Evolutionary conservation across 1,140 invertebrate species (phyloP).

Genomic region (Drosophila pallidifrons): DNA sequence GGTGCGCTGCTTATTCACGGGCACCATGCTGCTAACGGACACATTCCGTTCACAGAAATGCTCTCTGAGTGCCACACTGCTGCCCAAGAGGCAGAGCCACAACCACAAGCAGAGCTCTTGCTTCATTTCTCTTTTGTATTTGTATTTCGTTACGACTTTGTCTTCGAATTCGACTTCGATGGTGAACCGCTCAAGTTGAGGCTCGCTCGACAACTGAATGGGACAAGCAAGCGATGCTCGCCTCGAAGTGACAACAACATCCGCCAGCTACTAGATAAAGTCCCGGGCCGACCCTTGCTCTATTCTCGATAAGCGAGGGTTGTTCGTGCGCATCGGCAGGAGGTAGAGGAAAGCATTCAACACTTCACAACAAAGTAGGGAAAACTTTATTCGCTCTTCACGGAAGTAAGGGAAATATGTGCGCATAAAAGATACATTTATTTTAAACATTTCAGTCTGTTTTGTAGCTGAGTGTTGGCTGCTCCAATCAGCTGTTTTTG

Average conservation of each 20-base stretch:
- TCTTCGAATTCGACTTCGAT: neutral
- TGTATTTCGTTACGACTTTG: neutral
- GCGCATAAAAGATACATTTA: neutral
- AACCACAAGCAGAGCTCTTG: conserved; percentile 24
- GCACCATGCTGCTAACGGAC: conserved; percentile 39
- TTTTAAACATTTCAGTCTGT: neutral
- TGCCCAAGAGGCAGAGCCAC: conserved; percentile 38
- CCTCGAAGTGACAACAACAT: conserved; percentile 29
- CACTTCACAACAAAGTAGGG: conserved; percentile 28
- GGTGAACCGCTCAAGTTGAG: conserved; percentile 37
- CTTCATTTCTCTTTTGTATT: conserved; percentile 15
- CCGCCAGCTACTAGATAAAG: conserved; percentile 51
- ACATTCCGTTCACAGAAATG: conserved; percentile 67
- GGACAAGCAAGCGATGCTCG: conserved; percentile 3
- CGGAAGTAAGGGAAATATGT: neutral
- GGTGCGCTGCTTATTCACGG: conserved; percentile 55
- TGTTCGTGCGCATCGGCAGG: conserved; percentile 16
- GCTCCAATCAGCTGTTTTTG: conserved; percentile 49
- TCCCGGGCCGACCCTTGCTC: conserved; percentile 35
- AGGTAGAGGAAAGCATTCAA: conserved; percentile 11
- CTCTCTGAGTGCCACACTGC: conserved; percentile 34
- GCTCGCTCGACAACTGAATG: conserved; percentile 52
- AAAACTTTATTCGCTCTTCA: neutral
- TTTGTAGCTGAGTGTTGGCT: conserved; percentile 34
- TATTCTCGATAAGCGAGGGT: conserved; percentile 26